phyloP scores from a whole-genome alignment of 2,888 invertebrate genomes.

The Tuberolachnus salignus region DNA sequence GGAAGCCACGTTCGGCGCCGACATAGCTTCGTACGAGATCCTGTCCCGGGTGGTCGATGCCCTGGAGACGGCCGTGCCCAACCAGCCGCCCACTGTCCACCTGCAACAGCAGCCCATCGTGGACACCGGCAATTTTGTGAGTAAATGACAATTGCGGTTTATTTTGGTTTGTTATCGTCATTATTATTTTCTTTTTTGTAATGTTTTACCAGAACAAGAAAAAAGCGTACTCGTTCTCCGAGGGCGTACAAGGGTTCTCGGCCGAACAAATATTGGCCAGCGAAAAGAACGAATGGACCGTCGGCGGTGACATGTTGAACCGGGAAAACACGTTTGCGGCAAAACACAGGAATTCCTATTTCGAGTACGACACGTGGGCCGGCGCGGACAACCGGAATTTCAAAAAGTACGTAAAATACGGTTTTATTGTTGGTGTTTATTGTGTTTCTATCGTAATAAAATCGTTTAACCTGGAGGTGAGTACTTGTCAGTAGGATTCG shows the following conservation, averaged over 20 bases:
- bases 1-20: constrained; percentile 71
- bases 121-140: constrained; percentile 5
- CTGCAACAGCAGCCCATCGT: constrained; percentile 67
- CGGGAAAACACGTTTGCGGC: constrained; percentile 67
- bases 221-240: constrained; percentile 47
- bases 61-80: constrained; percentile 67
- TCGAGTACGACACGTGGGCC: constrained; percentile 70
- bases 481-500: too few species aligned
- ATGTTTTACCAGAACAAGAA: constrained; percentile 20
- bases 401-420: constrained; percentile 35
- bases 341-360: constrained; percentile 61
- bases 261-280: constrained; percentile 77
- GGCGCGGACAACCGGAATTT: constrained; percentile 69
- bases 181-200: too few species aligned
- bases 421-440: too few species aligned
- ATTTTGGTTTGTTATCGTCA: too few species aligned
- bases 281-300: constrained; percentile 64
- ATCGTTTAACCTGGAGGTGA: too few species aligned
- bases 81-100: constrained; percentile 74
- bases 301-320: constrained; percentile 59
- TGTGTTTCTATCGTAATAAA: too few species aligned
- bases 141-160: too few species aligned
- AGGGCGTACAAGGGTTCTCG: constrained; percentile 70
- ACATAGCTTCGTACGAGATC: constrained; percentile 75
- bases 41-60: constrained; percentile 79